Evolutionary conservation across 2,888 invertebrate species (phyloP), one percentile per base, ranked within the genome.

Genomic region (Periphyllus acericola): DNA sequence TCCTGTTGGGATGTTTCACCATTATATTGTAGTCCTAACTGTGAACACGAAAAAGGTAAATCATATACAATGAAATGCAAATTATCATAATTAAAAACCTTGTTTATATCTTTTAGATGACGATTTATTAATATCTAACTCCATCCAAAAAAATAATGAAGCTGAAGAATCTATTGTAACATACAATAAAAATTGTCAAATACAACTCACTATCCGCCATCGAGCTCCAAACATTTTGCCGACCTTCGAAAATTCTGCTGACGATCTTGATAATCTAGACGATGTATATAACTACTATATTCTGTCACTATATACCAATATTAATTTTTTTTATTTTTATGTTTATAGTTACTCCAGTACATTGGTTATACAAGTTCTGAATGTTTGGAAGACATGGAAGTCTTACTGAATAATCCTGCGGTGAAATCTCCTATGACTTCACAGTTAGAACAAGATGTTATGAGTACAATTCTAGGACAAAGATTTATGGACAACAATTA

Each of bases 1-100:
- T 96, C 97, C 82, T 97, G 97, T 90, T 99, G 99, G 98, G 98
- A 99, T 92, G 97, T 97, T 71, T 96, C 97, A 0, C 96, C 98
- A 89, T 93, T 99, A 0, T 97, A 97, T 92, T 95, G 95, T 91
- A 95, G 95, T 90, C 96, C 96, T 0, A 90, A 90, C n/a, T 83
- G 25, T 83, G 36, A 46, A n/a, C 34, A 29, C 0, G 3, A 80
- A 6, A 80, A 71, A 52, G 36, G 86, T 84, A 76, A 6, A 46
- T 19, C 21, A 36, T 36, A n/a, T 6, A 32, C 46, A n/a, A 76
- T 32, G 0, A 3, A 29, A 21, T 66, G 9, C 3, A 11, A 5
- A 52, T 34, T 68, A 21, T 52, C 6, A 19, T 6, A 21, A 78
- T 36, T 36, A 32, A 34, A 74, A 36, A 3, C 6, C 32, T 36